Conservation (phyloP, 2,797 vertebrate genomes). For the Leuciscus waleckii region DNA sequence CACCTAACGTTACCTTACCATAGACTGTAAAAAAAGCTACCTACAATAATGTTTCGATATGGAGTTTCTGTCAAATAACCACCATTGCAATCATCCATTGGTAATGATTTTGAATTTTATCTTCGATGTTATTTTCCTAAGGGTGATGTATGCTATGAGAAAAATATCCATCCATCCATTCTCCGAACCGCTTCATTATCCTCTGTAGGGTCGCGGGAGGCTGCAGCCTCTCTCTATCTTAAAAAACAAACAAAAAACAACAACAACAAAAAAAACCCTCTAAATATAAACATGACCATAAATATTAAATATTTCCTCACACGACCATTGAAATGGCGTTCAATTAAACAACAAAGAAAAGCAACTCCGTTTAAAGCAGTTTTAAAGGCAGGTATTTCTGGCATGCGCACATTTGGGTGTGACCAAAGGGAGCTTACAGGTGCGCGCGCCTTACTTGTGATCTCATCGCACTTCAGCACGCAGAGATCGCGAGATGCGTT, state of each 20-base stretch:
- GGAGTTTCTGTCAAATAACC: background rate
- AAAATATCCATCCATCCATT: background rate
- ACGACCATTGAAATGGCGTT: too few relatives aligned
- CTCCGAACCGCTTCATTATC: background rate
- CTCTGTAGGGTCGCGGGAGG: too few relatives aligned
- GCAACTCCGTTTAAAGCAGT: background rate
- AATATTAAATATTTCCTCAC: background rate
- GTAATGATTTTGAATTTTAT: background rate
- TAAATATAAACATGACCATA: background rate
- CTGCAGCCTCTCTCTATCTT: too few relatives aligned
- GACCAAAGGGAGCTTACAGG: slow-evolving; percentile 20
- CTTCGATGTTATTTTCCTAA: background rate
- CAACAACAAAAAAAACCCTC: background rate
- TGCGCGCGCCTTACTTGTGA: background rate
- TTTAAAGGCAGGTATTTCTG: background rate
- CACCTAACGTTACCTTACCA: background rate
- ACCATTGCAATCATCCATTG: background rate
- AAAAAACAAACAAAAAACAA: background rate
- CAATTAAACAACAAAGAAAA: background rate
- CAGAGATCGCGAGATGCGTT: slow-evolving; percentile 1
- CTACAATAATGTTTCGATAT: background rate
- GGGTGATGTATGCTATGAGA: background rate
- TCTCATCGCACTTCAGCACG: background rate
- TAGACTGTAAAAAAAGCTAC: too few relatives aligned
- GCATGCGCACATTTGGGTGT: slow-evolving; percentile 40